Conservation (phyloP, 2,113 vertebrate species). For the Tragulus kanchil region DNA sequence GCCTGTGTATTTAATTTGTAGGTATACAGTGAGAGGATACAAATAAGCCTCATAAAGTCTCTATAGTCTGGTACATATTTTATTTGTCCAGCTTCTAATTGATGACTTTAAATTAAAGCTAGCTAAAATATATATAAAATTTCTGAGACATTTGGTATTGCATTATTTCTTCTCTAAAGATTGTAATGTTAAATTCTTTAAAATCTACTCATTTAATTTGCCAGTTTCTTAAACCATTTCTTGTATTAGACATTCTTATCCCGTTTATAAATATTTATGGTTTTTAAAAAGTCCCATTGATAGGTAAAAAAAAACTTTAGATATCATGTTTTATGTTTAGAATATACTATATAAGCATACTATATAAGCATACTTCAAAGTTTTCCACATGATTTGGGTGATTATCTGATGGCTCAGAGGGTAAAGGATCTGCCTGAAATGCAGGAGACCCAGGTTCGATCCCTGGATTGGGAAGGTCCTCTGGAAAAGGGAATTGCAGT, state of each 20-base stretch:
- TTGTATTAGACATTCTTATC: constrained; percentile 26
- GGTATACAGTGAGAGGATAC: background rate
- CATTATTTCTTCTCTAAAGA: constrained; percentile 43
- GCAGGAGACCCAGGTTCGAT: too few relatives aligned
- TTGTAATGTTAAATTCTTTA: constrained; percentile 50
- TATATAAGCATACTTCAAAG: background rate
- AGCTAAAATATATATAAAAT: constrained; percentile 17
- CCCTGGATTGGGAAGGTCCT: too few relatives aligned
- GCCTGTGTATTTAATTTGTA: constrained; percentile 1
- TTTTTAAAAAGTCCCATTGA: background rate
- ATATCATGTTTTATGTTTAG: background rate
- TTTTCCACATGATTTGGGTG: background rate
- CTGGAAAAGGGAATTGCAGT: background rate
- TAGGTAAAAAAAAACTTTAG: background rate
- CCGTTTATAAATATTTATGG: background rate
- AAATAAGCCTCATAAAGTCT: background rate
- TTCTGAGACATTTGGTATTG: background rate
- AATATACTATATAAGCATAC: background rate
- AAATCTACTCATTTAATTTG: constrained; percentile 21
- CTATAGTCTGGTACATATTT: background rate
- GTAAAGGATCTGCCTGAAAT: too few relatives aligned
- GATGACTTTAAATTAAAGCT: constrained; percentile 52
- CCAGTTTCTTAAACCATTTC: background rate
- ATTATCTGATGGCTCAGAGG: too few relatives aligned
- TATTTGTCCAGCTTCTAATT: constrained; percentile 31